A percentile compares a stretch with the other conserved stretches of the same genome.
Conservation (phyloP, 2,113 vertebrate species). For the Nannobrachium achirus region DNA sequence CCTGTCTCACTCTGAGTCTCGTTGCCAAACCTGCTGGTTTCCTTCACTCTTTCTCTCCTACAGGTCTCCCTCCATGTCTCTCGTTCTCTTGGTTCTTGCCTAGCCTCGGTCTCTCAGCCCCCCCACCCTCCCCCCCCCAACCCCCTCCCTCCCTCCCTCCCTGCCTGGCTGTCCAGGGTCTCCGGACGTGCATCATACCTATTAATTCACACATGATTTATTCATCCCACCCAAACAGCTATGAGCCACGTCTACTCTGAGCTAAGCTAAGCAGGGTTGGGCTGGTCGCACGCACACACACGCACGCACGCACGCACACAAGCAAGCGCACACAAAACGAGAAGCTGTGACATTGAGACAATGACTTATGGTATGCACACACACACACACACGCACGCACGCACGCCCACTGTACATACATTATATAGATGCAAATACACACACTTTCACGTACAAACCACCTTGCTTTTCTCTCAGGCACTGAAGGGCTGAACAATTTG, state of each 20-base stretch:
- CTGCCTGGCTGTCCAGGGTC: conserved; percentile 28
- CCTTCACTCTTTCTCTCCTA: background rate
- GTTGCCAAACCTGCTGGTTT: background rate
- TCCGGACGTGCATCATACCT: conserved; percentile 62
- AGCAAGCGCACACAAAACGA: background rate
- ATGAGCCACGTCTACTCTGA: conserved; percentile 55
- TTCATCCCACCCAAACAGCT: conserved; percentile 57
- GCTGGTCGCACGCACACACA: background rate
- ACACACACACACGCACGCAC: background rate
- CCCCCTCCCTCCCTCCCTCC: background rate
- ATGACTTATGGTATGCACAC: too few relatives aligned
- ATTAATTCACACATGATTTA: conserved; percentile 67
- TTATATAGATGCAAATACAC: too few relatives aligned
- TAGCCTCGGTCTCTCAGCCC: background rate
- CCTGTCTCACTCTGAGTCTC: conserved; percentile 2
- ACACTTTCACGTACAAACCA: too few relatives aligned
- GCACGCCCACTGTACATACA: background rate
- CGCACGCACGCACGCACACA: background rate
- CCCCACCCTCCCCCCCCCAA: conserved; percentile 9
- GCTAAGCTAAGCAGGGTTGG: background rate
- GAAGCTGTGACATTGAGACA: too few relatives aligned
- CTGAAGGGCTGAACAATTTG: too few relatives aligned
- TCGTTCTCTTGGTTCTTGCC: conserved; percentile 1
- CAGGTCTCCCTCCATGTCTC: conserved; percentile 9
- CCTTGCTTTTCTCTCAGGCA: too few relatives aligned